Conservation (phyloP, 92 coral and sea anemone genomes). For the Porites cylindrica region DNA sequence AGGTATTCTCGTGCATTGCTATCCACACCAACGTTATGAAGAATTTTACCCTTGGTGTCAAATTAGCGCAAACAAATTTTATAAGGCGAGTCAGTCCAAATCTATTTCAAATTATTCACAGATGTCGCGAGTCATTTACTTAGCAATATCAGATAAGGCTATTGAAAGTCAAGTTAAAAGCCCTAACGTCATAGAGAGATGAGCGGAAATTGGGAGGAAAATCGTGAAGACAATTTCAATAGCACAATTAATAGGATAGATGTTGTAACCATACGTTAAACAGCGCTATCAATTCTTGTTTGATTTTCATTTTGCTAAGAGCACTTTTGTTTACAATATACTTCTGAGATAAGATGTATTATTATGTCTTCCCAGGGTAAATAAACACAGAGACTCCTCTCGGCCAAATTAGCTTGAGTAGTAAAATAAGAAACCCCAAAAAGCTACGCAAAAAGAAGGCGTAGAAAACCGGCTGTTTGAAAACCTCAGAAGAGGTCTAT, state of each 20-base stretch:
- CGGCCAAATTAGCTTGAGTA: slow-evolving; percentile 55
- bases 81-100: slow-evolving; percentile 38
- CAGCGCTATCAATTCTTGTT: slow-evolving; percentile 75
- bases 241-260: slow-evolving; percentile 71
- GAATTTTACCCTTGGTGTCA: slow-evolving; percentile 66
- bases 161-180: slow-evolving; percentile 57
- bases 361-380: slow-evolving; percentile 66
- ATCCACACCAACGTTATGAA: slow-evolving; percentile 9
- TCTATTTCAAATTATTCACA: slow-evolving; percentile 69
- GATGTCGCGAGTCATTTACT: slow-evolving; percentile 62
- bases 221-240: slow-evolving; percentile 70
- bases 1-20: not conserved
- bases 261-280: slow-evolving; percentile 83
- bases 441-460: not conserved
- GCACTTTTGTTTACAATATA: slow-evolving; percentile 81
- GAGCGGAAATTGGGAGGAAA: slow-evolving; percentile 81
- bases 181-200: slow-evolving; percentile 70
- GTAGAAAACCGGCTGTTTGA: not conserved
- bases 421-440: slow-evolving; percentile 46
- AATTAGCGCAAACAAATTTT: slow-evolving; percentile 71
- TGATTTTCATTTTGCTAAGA: slow-evolving; percentile 84
- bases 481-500: not conserved
- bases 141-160: slow-evolving; percentile 70
- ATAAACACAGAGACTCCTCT: slow-evolving; percentile 61
- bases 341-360: slow-evolving; percentile 77